Conservation (phyloP, 2,113 vertebrate species). For the Dissostichus mawsoni region DNA sequence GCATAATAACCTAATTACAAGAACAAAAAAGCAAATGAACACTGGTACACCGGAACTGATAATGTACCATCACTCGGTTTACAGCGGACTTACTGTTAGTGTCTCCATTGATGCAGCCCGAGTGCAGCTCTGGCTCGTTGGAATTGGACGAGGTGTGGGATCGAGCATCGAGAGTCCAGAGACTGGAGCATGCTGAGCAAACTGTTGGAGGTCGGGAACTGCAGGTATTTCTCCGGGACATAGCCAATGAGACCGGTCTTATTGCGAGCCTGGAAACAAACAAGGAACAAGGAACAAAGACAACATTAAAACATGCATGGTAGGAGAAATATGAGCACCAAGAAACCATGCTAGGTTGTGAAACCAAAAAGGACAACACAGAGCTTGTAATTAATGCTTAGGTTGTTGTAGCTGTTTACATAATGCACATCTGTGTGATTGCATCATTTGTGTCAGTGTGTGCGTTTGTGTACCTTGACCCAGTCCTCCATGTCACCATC, state of each 20-base stretch:
- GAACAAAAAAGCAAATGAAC: conserved; percentile 18
- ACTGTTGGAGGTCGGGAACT: conserved; percentile 96
- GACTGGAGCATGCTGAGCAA: conserved; percentile 98
- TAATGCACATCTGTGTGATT: neutral
- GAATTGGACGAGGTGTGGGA: conserved; percentile 98
- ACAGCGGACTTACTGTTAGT: conserved; percentile 84
- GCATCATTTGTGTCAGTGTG: neutral
- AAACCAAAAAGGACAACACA: neutral
- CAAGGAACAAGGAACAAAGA: neutral
- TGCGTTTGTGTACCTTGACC: conserved; percentile 90
- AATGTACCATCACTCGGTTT: neutral
- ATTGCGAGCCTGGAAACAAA: conserved; percentile 89
- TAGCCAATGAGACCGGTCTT: conserved; percentile 95
- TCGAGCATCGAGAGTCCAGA: conserved; percentile 91
- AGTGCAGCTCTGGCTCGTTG: conserved; percentile 91
- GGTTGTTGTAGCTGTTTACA: neutral
- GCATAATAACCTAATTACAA: conserved; percentile 32
- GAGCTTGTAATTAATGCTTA: neutral
- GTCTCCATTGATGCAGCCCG: conserved; percentile 94
- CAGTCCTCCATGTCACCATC: conserved; percentile 99
- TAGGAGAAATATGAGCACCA: neutral
- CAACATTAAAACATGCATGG: neutral
- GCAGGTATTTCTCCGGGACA: conserved; percentile 98
- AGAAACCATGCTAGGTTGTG: neutral
- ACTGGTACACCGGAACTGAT: conserved; percentile 3